Percentiles rank a stretch among this genome's conserved stretches.
These are phyloP conservation scores for Syngnathus scovelli DNA, from an alignment of 2,113 vertebrate genomes.

Conservation along the genomic window DNA sequence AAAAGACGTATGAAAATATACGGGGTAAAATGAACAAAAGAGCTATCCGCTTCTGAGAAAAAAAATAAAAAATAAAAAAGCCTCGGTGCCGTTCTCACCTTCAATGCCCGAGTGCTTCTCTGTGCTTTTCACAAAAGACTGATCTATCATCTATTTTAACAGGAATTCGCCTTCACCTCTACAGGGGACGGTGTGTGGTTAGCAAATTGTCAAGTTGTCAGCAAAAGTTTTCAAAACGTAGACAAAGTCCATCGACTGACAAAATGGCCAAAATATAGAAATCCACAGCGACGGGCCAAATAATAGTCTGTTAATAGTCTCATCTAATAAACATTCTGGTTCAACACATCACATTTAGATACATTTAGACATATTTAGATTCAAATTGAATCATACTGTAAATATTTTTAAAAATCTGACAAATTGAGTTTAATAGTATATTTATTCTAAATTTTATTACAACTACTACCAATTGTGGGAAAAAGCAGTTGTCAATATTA, in stretches of 20 bases:
- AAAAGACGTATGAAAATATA: too few relatives aligned
- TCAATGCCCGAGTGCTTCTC: not conserved
- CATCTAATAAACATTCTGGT: not conserved
- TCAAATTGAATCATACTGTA: not conserved
- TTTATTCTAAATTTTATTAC: too few relatives aligned
- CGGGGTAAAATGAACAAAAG: too few relatives aligned
- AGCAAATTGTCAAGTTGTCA: constrained; percentile 43
- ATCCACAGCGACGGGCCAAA: constrained; percentile 7
- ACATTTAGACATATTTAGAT: not conserved
- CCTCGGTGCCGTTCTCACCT: not conserved
- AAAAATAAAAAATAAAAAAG: not conserved
- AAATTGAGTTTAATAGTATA: too few relatives aligned
- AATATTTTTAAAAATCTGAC: too few relatives aligned
- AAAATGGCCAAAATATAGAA: constrained; percentile 13
- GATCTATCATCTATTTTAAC: constrained; percentile 11
- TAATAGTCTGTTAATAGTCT: not conserved
- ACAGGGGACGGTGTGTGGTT: constrained; percentile 51
- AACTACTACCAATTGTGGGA: too few relatives aligned
- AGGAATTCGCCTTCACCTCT: constrained; percentile 55
- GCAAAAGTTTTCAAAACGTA: constrained; percentile 33
- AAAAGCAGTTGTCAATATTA: too few relatives aligned
- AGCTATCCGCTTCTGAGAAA: too few relatives aligned
- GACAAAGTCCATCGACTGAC: not conserved
- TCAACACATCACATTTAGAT: not conserved
- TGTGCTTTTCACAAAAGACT: not conserved